Percentiles rank a stretch among this genome's conserved stretches.
These are phyloP conservation scores for Linnaemya vulpina DNA, from an alignment of 2,888 invertebrate genomes.

Conservation along the genomic window DNA sequence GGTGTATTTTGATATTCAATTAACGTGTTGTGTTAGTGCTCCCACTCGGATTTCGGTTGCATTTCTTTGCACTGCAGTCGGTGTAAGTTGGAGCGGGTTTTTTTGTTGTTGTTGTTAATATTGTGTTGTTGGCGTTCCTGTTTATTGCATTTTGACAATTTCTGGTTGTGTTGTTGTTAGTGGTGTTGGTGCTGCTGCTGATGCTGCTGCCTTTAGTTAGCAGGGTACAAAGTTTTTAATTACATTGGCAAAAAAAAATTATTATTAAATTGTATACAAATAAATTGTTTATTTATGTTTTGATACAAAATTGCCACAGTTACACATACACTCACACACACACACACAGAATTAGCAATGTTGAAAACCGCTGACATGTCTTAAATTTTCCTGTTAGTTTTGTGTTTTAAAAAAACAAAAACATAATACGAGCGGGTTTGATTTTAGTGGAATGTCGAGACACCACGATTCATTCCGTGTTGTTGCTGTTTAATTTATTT, in stretches of 20 bases:
- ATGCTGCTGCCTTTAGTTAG: constrained; percentile 6
- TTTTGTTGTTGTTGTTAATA: not conserved
- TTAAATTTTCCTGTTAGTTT: constrained; percentile 36
- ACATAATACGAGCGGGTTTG: not conserved
- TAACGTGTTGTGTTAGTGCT: constrained; percentile 42
- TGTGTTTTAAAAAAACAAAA: constrained; percentile 43
- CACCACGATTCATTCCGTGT: constrained; percentile 14
- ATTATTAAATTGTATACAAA: constrained; percentile 36
- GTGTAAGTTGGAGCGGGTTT: constrained; percentile 19
- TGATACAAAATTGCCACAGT: constrained; percentile 12
- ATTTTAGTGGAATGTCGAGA: constrained; percentile 16
- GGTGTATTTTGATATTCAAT: constrained; percentile 31
- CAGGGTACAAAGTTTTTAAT: constrained; percentile 48
- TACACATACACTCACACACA: not conserved
- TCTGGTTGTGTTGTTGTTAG: constrained; percentile 16
- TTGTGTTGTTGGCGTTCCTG: constrained; percentile 19
- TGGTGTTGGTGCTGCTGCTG: not conserved
- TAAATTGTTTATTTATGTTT: constrained; percentile 47
- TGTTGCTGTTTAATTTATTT: constrained; percentile 3
- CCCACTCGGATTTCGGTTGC: constrained; percentile 60
- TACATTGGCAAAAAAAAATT: constrained; percentile 32
- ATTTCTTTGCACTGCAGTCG: constrained; percentile 7
- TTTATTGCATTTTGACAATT: constrained; percentile 20
- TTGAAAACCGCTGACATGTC: constrained; percentile 65
- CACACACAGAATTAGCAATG: constrained; percentile 7